Conservation (phyloP, 2,797 vertebrate genomes). For the Anguilla megastoma region DNA sequence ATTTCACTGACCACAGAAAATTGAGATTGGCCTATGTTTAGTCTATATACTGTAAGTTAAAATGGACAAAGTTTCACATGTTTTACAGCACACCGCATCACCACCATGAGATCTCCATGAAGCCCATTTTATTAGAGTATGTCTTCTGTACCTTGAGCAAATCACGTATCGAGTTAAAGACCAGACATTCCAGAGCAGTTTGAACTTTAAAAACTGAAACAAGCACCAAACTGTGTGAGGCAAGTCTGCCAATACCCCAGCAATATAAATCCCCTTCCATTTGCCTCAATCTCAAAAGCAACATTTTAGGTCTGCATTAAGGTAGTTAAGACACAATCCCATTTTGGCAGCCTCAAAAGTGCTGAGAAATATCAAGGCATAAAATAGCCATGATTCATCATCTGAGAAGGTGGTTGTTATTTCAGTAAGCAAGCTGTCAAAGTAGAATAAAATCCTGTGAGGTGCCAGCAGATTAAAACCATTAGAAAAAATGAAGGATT, state of each 20-base stretch:
- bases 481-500: conserved; percentile 44
- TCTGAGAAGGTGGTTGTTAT: conserved; percentile 39
- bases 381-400: conserved; percentile 7
- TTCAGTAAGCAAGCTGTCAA: conserved; percentile 47
- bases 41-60: conserved; percentile 38
- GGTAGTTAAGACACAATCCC: conserved; percentile 8
- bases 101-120: conserved; percentile 58
- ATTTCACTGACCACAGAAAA: conserved; percentile 60
- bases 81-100: conserved; percentile 64
- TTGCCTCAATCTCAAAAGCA: conserved; percentile 53
- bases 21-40: conserved; percentile 57
- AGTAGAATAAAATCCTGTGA: conserved; percentile 38
- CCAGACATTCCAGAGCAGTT: conserved; percentile 17
- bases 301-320: conserved; percentile 50
- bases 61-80: conserved; percentile 60
- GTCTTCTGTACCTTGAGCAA: background rate
- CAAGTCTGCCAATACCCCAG: conserved; percentile 47
- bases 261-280: conserved; percentile 47
- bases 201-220: conserved; percentile 31
- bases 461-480: conserved; percentile 47
- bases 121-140: background rate
- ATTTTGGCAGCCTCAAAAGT: conserved; percentile 13
- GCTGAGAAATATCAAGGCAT: background rate
- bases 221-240: conserved; percentile 17
- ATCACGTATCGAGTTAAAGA: conserved; percentile 15